Conservation (phyloP, 2,113 vertebrate species). For the Plecturocebus donacophilus region DNA sequence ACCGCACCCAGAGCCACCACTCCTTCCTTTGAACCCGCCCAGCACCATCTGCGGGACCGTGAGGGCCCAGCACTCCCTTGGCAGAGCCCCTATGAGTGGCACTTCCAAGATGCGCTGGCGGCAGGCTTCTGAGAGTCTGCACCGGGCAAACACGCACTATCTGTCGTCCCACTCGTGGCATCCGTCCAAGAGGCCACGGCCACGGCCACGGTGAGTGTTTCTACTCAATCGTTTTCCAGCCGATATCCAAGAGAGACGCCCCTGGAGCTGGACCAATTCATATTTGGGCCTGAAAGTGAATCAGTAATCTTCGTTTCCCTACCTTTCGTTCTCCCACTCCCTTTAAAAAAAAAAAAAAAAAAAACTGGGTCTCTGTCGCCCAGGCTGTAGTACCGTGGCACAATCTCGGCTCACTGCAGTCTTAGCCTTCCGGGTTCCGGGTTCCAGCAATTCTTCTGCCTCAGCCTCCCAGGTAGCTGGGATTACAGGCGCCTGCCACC, state of each 20-base stretch:
- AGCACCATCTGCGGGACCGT: conserved; percentile 44
- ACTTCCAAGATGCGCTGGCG: not conserved
- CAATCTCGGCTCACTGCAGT: too few species aligned
- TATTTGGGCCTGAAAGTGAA: conserved; percentile 64
- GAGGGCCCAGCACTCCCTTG: conserved; percentile 32
- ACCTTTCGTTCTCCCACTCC: too few species aligned
- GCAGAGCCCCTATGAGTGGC: not conserved
- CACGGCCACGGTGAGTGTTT: not conserved
- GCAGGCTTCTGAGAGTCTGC: not conserved
- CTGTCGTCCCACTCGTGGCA: conserved; percentile 56
- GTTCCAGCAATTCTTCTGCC: not conserved
- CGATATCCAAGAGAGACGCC: not conserved
- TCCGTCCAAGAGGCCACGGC: not conserved
- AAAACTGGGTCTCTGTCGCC: not conserved
- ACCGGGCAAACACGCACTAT: not conserved
- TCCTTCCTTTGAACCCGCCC: not conserved
- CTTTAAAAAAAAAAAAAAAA: too few species aligned
- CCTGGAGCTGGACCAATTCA: conserved; percentile 38
- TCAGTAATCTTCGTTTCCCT: not conserved
- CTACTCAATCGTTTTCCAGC: not conserved
- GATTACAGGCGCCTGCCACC: not conserved
- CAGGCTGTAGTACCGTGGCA: not conserved
- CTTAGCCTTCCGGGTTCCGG: too few species aligned
- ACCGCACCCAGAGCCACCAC: not conserved
- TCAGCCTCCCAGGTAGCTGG: not conserved